Conservation (phyloP, 2,113 vertebrate species). For the Hippocampus guttulatus region DNA sequence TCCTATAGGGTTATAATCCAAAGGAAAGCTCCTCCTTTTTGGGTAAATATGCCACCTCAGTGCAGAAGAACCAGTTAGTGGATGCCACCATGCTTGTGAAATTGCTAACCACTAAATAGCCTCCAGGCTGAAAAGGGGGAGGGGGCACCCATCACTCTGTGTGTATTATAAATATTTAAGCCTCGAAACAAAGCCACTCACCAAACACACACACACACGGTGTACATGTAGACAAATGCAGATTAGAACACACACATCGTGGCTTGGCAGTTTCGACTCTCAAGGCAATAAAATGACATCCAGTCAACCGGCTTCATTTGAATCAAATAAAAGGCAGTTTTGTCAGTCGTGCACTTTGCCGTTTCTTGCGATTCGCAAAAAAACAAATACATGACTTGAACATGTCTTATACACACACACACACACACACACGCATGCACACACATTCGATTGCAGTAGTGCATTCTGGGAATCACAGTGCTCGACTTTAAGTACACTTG, state of each 20-base stretch:
- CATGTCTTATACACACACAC: neutral
- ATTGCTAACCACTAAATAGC: slow-evolving; percentile 18
- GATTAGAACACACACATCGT: slow-evolving; percentile 1
- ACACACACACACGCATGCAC: too few relatives aligned
- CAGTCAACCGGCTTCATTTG: slow-evolving; percentile 16
- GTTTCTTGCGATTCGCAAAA: neutral
- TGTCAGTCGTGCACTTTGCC: slow-evolving; percentile 23
- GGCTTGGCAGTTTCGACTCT: neutral
- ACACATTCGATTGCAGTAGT: too few relatives aligned
- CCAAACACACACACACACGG: slow-evolving; percentile 16
- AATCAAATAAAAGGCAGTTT: slow-evolving; percentile 27
- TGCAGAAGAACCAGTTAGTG: slow-evolving; percentile 45
- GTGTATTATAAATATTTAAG: slow-evolving; percentile 40
- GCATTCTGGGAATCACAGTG: too few relatives aligned
- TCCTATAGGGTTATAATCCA: slow-evolving; percentile 5
- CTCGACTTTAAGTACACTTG: too few relatives aligned
- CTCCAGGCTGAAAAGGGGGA: slow-evolving; percentile 8
- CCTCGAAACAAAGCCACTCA: slow-evolving; percentile 23
- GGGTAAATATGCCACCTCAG: slow-evolving; percentile 31
- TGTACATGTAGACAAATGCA: slow-evolving; percentile 9
- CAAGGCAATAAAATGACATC: slow-evolving; percentile 9
- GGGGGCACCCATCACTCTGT: slow-evolving; percentile 13
- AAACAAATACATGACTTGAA: slow-evolving; percentile 3
- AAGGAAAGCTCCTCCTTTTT: slow-evolving; percentile 27
- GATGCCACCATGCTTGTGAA: slow-evolving; percentile 24